Evolutionary conservation across 2,113 vertebrate genomes (phyloP), one percentile per base, ranked within the genome.

Genomic region (Xenopus borealis): DNA sequence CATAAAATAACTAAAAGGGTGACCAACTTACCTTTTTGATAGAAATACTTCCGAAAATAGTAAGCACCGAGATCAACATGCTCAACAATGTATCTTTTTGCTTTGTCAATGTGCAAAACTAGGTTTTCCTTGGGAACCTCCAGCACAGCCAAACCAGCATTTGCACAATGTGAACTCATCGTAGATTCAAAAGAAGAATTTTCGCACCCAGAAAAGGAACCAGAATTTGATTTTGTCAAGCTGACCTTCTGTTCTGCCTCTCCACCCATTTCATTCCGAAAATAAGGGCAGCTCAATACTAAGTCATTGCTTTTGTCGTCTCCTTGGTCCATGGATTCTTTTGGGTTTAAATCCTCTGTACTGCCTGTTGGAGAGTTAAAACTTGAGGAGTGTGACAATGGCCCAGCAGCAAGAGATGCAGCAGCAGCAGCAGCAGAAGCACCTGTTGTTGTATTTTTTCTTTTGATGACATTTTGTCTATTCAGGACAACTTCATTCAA

Each of bases 251-350:
- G 91, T 52, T 93, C 94, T 19, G 91, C 91, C 81, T 98, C 96
- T 2, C 94, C 89, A 9, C 95, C 95, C 1, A 97, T 96, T 84
- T 98, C 96, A 27, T 98, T 98, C 78, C 95, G 93, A 86, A 98
- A 98, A 79, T 96, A 98, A 1, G 96, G 96, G 75, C 96, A 98
- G 75, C 93, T 94, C 82, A 96, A 87, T 17, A 98, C 91, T 68
- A 98, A 93, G 63, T 98, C 95, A 12, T 96, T 97, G 91, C 95
- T 95, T 84, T 95, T 97, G 80, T 96, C 95, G 0, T 97, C 95
- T n/a, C 93, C 94, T 16, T 92, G 86, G 69, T 98, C 96, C 86
- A 94, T 86, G 68, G 90, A 77, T 78, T 95, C 94, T 83, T 95
- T 92, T 20, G 90, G 93, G 81, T 89, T 95, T 81, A 98, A 90